phyloP scores from a whole-genome alignment of 2,797 vertebrate genomes.

The Mergus octosetaceus region DNA sequence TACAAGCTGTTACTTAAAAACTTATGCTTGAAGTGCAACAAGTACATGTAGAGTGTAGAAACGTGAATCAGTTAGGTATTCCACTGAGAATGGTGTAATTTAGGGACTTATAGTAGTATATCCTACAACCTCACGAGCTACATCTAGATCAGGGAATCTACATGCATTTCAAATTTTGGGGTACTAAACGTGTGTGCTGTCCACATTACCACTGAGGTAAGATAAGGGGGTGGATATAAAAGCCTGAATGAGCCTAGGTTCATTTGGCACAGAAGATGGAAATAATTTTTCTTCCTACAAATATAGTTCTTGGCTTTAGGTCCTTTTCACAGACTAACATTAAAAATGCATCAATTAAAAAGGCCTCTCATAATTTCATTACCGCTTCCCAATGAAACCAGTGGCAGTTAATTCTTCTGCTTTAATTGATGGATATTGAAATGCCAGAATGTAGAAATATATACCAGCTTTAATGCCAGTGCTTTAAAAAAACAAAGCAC shows the following conservation, averaged over 20 bases:
- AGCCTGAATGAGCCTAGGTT: neutral
- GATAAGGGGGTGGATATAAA: neutral
- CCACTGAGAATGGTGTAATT: neutral
- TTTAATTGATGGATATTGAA: conserved; percentile 55
- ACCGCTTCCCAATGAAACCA: neutral
- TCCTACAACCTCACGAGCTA: neutral
- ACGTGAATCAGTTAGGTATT: neutral
- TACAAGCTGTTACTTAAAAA: neutral
- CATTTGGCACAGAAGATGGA: neutral
- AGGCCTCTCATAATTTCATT: neutral
- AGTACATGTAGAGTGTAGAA: neutral
- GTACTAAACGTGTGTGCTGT: neutral
- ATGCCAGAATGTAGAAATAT: neutral
- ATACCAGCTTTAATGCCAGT: neutral
- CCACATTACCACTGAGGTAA: neutral
- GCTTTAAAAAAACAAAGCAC: neutral
- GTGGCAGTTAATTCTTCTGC: conserved; percentile 4
- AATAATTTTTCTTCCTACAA: neutral
- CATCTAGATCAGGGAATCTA: neutral
- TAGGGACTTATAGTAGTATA: neutral
- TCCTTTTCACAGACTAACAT: neutral
- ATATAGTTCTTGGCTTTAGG: neutral
- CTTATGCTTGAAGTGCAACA: neutral
- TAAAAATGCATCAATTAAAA: conserved; percentile 35
- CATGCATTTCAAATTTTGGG: neutral